Evolutionary conservation across 2,888 invertebrate genomes (phyloP).

Genomic region (Cepaea hortensis): DNA sequence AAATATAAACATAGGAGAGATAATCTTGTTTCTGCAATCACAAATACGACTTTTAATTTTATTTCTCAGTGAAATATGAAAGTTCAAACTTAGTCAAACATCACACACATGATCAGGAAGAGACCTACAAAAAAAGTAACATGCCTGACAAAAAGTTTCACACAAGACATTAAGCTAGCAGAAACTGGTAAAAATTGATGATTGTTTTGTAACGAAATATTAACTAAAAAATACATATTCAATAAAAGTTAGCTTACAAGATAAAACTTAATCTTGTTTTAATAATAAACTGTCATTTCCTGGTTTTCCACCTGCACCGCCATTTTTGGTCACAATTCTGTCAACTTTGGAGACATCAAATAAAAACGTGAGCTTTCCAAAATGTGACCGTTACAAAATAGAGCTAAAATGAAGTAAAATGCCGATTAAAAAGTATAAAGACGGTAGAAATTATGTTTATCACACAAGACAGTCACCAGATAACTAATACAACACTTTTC

Average conservation of each 20-base stretch:
- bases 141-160: background rate
- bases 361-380: no score
- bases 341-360: background rate
- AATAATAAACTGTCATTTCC: slow-evolving; percentile 35
- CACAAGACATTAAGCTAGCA: background rate
- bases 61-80: background rate
- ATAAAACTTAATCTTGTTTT: background rate
- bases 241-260: no score
- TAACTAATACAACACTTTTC: background rate
- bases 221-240: background rate
- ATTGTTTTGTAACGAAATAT: background rate
- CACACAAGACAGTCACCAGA: no score
- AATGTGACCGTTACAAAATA: no score
- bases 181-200: background rate
- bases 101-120: background rate
- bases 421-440: no score
- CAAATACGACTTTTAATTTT: background rate
- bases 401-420: background rate
- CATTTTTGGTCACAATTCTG: slow-evolving; percentile 34
- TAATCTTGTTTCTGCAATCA: no score
- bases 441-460: no score
- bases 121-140: no score
- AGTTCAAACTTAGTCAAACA: background rate
- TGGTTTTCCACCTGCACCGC: slow-evolving; percentile 45
- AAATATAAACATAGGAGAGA: background rate